Evolutionary conservation across 1,140 invertebrate species (phyloP), one percentile per base, ranked within the genome.

Genomic region (Drosophila obscura): DNA sequence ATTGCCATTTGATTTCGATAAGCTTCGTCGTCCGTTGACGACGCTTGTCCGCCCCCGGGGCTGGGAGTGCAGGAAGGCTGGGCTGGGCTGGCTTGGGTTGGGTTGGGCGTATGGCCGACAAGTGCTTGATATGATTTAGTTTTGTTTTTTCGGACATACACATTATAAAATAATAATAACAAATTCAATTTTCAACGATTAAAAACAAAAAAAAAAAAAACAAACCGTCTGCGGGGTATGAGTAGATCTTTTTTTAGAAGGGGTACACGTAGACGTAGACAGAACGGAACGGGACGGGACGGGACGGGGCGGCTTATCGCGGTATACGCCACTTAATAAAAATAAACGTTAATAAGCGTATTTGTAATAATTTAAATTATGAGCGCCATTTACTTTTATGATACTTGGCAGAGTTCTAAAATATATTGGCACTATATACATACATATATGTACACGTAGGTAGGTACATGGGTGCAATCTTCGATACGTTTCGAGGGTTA

Each of bases 361-460:
- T 88, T 88, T 88, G 79, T 73, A 80, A 77, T 73, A 62, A 88
- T 88, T 88, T 88, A 80, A 89, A 87, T 83, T 87, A 87, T 83
- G 79, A 56, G 5, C 31, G 31, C 52, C 68, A 68, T 68, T 73
- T 71, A 59, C 24, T 68, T 51, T 16, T 72, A 52, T 31, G 15
- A 50, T 57, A 9, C 48, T 51, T 75, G 66, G 15, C 67, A 26
- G 2, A 19, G 15, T 13, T 39, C 9, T 28, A 24, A n/a, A 5
- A n/a, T 16, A 35, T 49, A 28, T n/a, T 45, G 13, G 22, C 22
- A 15, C 26, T 11, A 22, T 55, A 46, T 59, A 64, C 5, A 26
- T 26, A 26, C 5, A 26, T 5, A 1, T 22, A 22, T 1, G 22
- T 9, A 28, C 26, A 28, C 5, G 6, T 28, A 31, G 3, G 8